Conservation (phyloP, 2,888 invertebrate species). For the Leucoptera coffeella region DNA sequence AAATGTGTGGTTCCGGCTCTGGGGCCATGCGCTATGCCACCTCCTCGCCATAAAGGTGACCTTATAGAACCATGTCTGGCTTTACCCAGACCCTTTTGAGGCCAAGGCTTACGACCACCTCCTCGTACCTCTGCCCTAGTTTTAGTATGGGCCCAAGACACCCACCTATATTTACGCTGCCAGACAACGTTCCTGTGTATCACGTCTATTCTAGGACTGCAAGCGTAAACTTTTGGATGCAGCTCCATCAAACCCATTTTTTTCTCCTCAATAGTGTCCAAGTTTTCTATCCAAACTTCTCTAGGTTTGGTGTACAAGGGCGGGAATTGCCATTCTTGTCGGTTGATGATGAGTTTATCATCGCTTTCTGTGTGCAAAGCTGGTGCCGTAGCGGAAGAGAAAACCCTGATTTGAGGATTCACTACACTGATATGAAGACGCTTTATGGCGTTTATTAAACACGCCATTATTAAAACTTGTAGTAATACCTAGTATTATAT, state of each 20-base stretch:
- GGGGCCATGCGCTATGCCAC: slow-evolving; percentile 86
- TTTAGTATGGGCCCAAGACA: slow-evolving; percentile 74
- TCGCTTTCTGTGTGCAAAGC: slow-evolving; percentile 7
- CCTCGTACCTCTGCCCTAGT: slow-evolving; percentile 81
- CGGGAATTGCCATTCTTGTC: slow-evolving; percentile 41
- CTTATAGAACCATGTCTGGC: slow-evolving; percentile 90
- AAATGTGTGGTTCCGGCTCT: slow-evolving; percentile 86
- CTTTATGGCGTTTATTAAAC: slow-evolving; percentile 27
- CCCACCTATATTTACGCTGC: slow-evolving; percentile 76
- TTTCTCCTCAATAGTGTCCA: slow-evolving; percentile 67
- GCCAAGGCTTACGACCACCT: slow-evolving; percentile 93
- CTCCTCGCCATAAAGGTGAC: slow-evolving; percentile 79
- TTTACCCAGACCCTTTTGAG: slow-evolving; percentile 87
- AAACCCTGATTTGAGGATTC: slow-evolving; percentile 18
- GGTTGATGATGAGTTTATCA: slow-evolving; percentile 16
- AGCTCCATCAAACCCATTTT: slow-evolving; percentile 82
- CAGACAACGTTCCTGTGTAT: slow-evolving; percentile 81
- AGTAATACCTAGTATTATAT: no score
- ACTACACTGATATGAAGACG: slow-evolving; percentile 19
- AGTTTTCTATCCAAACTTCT: slow-evolving; percentile 83
- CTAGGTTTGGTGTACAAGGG: slow-evolving; percentile 57
- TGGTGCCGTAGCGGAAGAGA: slow-evolving; percentile 12
- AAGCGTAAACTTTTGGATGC: slow-evolving; percentile 84
- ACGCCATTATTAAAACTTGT: slow-evolving; percentile 26
- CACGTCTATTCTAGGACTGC: slow-evolving; percentile 78